phyloP scores from a whole-genome alignment of 2,797 vertebrate species.

The Phalanger gymnotis region DNA sequence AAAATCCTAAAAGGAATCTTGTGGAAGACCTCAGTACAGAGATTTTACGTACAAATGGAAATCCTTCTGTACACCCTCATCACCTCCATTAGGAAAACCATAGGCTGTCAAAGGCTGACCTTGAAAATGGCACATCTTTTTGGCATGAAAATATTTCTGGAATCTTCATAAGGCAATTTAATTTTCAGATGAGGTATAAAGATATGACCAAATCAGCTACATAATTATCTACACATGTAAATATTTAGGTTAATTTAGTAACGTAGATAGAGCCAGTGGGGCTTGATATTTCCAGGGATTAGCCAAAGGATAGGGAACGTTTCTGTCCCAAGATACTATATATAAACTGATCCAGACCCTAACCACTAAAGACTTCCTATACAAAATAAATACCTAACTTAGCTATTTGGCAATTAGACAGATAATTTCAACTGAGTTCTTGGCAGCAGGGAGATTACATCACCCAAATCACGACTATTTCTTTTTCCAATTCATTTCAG shows the following conservation, averaged over 20 bases:
- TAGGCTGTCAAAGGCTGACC: background rate
- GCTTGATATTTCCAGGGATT: conserved; percentile 47
- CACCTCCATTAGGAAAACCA: background rate
- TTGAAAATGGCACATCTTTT: conserved; percentile 24
- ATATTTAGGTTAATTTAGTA: conserved; percentile 29
- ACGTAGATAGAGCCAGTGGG: background rate
- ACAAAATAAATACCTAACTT: conserved; percentile 26
- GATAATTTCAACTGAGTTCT: background rate
- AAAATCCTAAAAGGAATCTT: conserved; percentile 17
- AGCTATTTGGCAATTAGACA: conserved; percentile 15
- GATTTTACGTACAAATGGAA: background rate
- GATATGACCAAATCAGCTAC: background rate
- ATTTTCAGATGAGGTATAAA: background rate
- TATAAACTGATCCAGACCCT: background rate
- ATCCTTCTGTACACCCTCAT: background rate
- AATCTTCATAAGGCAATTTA: background rate
- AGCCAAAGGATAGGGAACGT: conserved; percentile 13
- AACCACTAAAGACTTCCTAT: background rate
- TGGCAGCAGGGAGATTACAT: background rate
- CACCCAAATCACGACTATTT: conserved; percentile 29
- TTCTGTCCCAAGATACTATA: background rate
- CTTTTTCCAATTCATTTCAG: background rate
- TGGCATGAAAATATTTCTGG: background rate
- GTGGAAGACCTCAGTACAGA: background rate
- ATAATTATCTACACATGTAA: conserved; percentile 13